Evolutionary conservation across 1,140 invertebrate species (phyloP), one percentile per base, ranked within the genome.

Genomic region (Drosophila malerkotliana): DNA sequence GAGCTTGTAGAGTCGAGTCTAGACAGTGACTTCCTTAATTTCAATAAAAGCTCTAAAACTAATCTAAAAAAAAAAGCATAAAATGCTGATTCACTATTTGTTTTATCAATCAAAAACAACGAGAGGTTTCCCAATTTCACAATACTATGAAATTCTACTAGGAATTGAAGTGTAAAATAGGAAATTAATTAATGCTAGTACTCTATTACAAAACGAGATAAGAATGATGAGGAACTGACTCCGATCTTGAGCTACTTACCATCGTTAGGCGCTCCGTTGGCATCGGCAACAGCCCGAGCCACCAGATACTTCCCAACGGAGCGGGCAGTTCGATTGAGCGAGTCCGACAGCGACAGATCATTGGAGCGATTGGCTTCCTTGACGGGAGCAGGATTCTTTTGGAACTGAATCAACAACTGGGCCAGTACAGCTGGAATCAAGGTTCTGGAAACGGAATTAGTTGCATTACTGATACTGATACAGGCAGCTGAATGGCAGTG

Each of bases 401-500:
- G 91, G 32, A 92, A 92, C 62, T 91, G 90, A 30, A 92, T 49
- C 55, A 92, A 54, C 10, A 93, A 63, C 59, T 92, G 91, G 6
- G 93, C 92, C 30, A 93, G 67, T 5, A 93, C 79, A n/a, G 93
- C 77, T 4, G 93, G 93, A 77, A 93, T 92, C 24, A 92, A 78
- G n/a, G 92, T 88, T 83, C 93, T 93, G 47, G 5, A 41, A 63
- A 32, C 2, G 5, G 3, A n/a, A 1, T 4, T 3, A n/a, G 1
- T 4, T 4, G 0, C 7, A 34, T 8, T 12, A 3, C 3, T 21
- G 21, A 3, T 0, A 6, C 0, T 34, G 14, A 8, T 21, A 15
- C 3, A 0, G 4, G n/a, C 39, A 4, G 8, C 5, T 8, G 24
- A 8, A 12, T 37, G n/a, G 9, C n/a, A 62, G 0, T 52, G n/a